These are phyloP conservation scores for human DNA, from an alignment of 2,113 vertebrate genomes.

Conservation along the genomic window DNA sequence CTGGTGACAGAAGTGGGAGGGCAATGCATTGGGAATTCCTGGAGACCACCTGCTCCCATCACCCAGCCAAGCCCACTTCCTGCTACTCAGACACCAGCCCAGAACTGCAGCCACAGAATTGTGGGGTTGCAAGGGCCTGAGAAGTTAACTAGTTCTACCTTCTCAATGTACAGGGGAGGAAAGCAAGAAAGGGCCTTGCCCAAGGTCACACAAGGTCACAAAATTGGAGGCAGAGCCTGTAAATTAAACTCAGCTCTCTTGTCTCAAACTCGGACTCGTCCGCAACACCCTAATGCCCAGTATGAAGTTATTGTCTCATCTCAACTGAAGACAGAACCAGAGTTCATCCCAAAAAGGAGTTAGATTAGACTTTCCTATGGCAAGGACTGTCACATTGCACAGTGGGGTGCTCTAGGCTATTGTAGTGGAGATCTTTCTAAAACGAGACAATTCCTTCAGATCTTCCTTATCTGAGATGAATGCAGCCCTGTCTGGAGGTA, in stretches of 20 bases:
- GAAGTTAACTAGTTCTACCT: neutral
- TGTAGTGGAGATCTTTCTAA: neutral
- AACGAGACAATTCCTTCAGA: neutral
- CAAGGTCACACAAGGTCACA: conserved; percentile 58
- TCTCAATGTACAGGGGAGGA: neutral
- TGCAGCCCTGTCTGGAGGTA: neutral
- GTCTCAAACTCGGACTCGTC: neutral
- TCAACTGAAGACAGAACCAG: neutral
- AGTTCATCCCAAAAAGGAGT: neutral
- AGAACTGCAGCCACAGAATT: neutral
- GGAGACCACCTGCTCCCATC: neutral
- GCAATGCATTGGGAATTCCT: neutral
- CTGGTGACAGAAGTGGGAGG: neutral
- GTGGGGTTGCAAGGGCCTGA: too few relatives aligned
- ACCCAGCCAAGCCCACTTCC: neutral
- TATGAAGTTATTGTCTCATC: neutral
- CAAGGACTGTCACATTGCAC: neutral
- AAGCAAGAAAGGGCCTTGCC: neutral
- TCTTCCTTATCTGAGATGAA: neutral
- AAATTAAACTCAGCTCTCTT: neutral
- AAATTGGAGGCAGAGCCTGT: neutral
- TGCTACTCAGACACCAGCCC: neutral
- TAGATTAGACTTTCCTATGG: neutral
- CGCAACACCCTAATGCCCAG: neutral
- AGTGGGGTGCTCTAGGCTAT: accelerated